Evolutionary conservation across 2,888 invertebrate species (phyloP).

Genomic region (Mesorhabditis sp.): DNA sequence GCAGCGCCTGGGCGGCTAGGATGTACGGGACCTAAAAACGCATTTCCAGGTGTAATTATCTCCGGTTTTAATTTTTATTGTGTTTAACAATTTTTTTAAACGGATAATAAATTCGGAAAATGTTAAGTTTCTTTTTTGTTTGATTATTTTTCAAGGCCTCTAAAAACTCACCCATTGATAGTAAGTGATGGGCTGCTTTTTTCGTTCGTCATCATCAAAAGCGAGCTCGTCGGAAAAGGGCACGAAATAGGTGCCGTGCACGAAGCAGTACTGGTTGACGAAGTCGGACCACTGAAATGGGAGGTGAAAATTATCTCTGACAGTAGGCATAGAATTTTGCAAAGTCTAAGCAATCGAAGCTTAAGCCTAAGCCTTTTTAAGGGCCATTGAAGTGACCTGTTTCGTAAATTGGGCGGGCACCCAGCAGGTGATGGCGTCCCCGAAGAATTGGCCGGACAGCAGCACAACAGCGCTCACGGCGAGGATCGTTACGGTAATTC

Average conservation of each 20-base stretch:
- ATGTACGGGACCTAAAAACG: slow-evolving; percentile 51
- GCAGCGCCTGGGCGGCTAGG: slow-evolving; percentile 52
- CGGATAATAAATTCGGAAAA: too few relatives aligned
- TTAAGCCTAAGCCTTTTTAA: not conserved
- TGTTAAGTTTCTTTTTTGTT: too few relatives aligned
- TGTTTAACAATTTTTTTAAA: too few relatives aligned
- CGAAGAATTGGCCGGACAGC: slow-evolving; percentile 52
- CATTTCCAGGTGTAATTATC: too few relatives aligned
- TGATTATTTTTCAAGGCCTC: not conserved
- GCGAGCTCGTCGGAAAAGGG: slow-evolving; percentile 42
- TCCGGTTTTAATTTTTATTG: too few relatives aligned
- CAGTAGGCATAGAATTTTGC: not conserved
- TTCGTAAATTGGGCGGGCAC: slow-evolving; percentile 54
- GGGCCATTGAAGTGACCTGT: not conserved
- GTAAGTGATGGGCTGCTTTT: slow-evolving; percentile 44
- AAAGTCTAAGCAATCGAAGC: not conserved
- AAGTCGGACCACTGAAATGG: slow-evolving; percentile 29
- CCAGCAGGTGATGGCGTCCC: slow-evolving; percentile 56
- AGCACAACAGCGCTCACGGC: slow-evolving; percentile 47
- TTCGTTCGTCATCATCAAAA: slow-evolving; percentile 42
- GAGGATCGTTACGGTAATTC: slow-evolving; percentile 49
- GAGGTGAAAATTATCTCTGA: not conserved
- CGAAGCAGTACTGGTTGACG: slow-evolving; percentile 56
- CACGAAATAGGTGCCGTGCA: slow-evolving; percentile 56
- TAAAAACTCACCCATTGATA: slow-evolving; percentile 52